Conservation (phyloP, 2,113 vertebrate genomes). For the Pitta sordida region DNA sequence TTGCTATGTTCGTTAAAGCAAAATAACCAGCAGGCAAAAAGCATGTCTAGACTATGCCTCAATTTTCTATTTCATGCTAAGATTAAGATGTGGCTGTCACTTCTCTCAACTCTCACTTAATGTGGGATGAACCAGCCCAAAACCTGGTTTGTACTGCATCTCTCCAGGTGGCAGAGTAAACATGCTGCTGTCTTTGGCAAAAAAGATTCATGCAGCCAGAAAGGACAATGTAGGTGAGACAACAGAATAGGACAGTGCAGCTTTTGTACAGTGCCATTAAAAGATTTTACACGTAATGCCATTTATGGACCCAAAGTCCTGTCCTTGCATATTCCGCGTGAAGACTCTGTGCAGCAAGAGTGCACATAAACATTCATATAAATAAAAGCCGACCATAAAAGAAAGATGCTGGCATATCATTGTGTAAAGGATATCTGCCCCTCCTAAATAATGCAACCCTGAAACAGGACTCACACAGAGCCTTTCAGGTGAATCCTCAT, state of each 20-base stretch:
- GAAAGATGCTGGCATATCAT: background rate
- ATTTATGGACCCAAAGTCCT: background rate
- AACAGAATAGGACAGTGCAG: background rate
- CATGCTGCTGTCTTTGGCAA: background rate
- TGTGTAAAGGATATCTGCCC: background rate
- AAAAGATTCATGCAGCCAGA: background rate
- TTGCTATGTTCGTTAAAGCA: background rate
- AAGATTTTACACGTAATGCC: background rate
- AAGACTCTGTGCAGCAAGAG: background rate
- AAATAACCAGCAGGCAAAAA: background rate
- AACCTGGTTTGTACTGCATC: background rate
- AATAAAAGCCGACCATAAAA: background rate
- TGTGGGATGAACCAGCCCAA: background rate
- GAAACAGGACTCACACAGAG: background rate
- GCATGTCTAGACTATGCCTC: background rate
- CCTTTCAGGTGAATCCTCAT: background rate
- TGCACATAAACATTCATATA: background rate
- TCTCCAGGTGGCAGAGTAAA: background rate
- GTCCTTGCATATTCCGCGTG: background rate
- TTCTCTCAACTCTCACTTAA: background rate
- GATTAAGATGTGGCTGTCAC: background rate
- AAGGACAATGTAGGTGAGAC: background rate
- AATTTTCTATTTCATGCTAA: background rate
- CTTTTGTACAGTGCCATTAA: background rate
- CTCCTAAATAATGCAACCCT: background rate